Conservation (phyloP, 2,113 vertebrate genomes). For the Melozone crissalis region DNA sequence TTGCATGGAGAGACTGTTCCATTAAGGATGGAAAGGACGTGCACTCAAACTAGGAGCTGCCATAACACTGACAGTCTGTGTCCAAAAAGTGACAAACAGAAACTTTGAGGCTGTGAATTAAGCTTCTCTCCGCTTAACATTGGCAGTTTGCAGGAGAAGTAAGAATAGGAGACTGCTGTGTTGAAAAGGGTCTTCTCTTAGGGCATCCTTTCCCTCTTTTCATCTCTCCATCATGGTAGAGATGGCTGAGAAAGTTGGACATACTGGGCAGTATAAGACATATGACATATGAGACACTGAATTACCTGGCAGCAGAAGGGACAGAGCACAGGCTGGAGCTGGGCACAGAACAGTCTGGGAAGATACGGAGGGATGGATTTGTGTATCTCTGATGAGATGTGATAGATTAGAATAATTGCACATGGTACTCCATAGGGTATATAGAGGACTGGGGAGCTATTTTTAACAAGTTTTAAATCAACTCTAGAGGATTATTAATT, state of each 20-base stretch:
- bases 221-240: background rate
- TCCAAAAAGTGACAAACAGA: background rate
- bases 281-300: rapidly evolving
- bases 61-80: background rate
- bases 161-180: background rate
- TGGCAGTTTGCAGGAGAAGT: background rate
- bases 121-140: background rate
- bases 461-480: background rate
- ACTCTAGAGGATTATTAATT: background rate
- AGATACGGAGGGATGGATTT: background rate
- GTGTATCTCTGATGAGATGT: background rate
- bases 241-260: background rate
- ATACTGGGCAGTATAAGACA: rapidly evolving
- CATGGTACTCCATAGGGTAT: rapidly evolving
- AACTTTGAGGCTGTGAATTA: background rate
- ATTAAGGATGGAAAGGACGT: background rate
- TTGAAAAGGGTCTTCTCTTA: background rate
- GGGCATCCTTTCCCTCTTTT: background rate
- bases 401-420: background rate
- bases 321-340: background rate
- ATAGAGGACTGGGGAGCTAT: background rate
- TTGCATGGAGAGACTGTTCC: background rate
- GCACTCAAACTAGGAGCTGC: background rate
- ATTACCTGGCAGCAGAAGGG: background rate
- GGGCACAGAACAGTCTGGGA: background rate